Percentiles rank a stretch among this genome's conserved stretches.
Evolutionary conservation across 2,797 vertebrate species (phyloP).

Genomic region (Kryptopterus vitreolus): DNA sequence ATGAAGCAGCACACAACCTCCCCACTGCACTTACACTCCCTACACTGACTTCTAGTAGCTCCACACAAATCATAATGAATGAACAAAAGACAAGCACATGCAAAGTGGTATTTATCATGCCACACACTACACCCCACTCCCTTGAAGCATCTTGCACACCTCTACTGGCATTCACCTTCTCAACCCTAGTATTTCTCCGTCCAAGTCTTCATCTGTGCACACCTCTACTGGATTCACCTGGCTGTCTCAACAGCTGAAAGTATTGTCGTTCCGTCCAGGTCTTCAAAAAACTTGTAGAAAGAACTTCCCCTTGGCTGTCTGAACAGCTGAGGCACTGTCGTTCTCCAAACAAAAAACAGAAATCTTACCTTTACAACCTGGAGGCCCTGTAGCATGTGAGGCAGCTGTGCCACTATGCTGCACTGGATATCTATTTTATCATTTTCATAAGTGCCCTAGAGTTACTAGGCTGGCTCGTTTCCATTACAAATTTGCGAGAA

Average conservation of each 20-base stretch:
- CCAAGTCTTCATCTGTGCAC: no score
- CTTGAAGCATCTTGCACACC: not conserved
- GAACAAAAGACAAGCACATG: not conserved
- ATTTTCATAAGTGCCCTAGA: not conserved
- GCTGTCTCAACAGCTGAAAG: not conserved
- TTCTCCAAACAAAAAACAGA: not conserved
- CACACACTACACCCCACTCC: not conserved
- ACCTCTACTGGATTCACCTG: not conserved
- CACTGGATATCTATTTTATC: not conserved
- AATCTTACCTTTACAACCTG: not conserved
- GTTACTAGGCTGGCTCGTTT: no score
- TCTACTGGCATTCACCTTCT: no score
- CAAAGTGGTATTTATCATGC: not conserved
- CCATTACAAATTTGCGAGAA: no score
- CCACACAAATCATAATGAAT: not conserved
- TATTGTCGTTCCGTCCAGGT: not conserved
- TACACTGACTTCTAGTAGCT: not conserved
- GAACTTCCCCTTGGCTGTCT: not conserved
- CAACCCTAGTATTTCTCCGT: no score
- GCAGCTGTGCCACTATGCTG: not conserved
- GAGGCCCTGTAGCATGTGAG: not conserved
- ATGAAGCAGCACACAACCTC: not conserved
- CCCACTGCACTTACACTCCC: not conserved
- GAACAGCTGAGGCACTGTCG: conserved; percentile 1
- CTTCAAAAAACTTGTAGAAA: not conserved